Base-by-base conservation (phyloP, 1,140 invertebrate genomes). In the Drosophila nannoptera region DNA sequence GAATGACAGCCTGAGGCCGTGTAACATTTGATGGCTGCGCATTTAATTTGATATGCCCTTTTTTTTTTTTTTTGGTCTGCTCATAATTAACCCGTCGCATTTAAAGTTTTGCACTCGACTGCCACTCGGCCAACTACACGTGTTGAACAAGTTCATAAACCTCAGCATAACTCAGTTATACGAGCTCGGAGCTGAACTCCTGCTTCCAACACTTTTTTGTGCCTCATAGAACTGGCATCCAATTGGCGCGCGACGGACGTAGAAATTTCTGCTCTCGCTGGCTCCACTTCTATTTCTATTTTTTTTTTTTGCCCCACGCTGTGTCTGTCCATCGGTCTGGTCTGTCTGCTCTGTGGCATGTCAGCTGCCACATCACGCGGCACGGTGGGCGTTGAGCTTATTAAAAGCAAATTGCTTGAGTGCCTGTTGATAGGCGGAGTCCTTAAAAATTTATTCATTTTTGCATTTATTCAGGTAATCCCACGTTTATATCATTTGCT, bases 81-180 rank as follows among this genome's bases (percentile, higher is more conserved):
- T 29, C 45, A 46, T 50, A 80, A 80, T 76, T 80, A 80, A 72
- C 35, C 59, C 76, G 59, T n/a, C 43, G n/a, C 58, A 75, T 60
- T 71, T 72, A 63, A 64, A 73, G 61, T 61, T 73, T 42, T 54
- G 14, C 50, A 11, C 33, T 43, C 36, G 33, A 16, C 33, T 60
- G 22, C 22, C 22, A 22, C 43, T 22, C 42, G 14, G 65, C 65
- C 59, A 78, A 65, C 71, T 74, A 82, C 78, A 81, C 74, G 67
- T 77, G 78, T 82, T 74, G 11, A 81, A 82, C 78, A 81, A 81
- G 78, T 82, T 77, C 60, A 77, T 81, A 75, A 82, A 82, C 62
- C 73, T 71, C 66, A 59, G 55, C 76, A 65, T 75, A 80, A 75
- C 61, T 63, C 50, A 53, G 38, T 49, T 68, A 53, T 62, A 29